These are phyloP conservation scores for Patiria miniata DNA, from an alignment of 35 echinoderm and acorn worm genomes.

Conservation along the genomic window DNA sequence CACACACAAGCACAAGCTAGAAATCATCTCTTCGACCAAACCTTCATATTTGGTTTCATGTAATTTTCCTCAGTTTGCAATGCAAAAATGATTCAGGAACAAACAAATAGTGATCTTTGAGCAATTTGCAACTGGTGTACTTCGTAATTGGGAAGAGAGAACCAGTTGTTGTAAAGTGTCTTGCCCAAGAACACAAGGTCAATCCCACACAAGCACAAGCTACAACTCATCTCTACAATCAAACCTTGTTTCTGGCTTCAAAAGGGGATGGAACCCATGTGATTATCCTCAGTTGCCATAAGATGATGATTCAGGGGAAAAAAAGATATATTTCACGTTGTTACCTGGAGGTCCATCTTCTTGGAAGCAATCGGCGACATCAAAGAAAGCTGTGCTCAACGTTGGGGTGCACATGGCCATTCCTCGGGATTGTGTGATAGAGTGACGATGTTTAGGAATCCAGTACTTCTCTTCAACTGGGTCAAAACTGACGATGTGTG, in stretches of 20 bases:
- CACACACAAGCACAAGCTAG: too few relatives aligned
- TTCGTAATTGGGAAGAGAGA: too few relatives aligned
- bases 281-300: background rate
- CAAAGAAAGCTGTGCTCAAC: background rate
- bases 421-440: background rate
- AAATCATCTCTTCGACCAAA: too few relatives aligned
- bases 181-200: too few relatives aligned
- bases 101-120: too few relatives aligned
- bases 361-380: background rate
- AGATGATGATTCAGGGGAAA: background rate
- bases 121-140: too few relatives aligned
- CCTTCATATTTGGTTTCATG: background rate
- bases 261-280: too few relatives aligned
- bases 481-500: slow-evolving; percentile 55
- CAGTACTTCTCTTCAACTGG: slow-evolving; percentile 39
- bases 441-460: background rate
- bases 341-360: slow-evolving; percentile 3
- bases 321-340: background rate
- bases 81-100: background rate
- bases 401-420: background rate
- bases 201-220: too few relatives aligned
- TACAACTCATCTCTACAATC: too few relatives aligned
- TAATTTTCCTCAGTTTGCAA: background rate
- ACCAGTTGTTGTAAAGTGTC: too few relatives aligned
- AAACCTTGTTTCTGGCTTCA: too few relatives aligned